Evolutionary conservation across 2,113 vertebrate species (phyloP), one percentile per base, ranked within the genome.

Genomic region (Chlamydotis undulata): DNA sequence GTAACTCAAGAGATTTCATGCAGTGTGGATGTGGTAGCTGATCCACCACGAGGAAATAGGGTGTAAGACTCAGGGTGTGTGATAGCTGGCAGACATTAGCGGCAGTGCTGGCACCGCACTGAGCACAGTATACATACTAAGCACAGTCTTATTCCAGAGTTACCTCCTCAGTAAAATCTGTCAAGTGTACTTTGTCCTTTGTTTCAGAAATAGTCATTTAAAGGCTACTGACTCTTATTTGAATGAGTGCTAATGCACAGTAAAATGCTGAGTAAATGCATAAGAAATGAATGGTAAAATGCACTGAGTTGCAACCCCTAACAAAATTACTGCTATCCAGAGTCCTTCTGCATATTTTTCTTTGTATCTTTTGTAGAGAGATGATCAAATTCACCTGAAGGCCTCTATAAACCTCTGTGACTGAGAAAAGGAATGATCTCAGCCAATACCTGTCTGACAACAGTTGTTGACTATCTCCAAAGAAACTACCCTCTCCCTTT

Each of bases 31-130:
- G 73, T 64, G 76, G 83, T 47, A 49, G 88, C 64, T 92, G 90
- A 81, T 86, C 41, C 2, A 2, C 84, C 57, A 18, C 0, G 0
- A 80, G 76, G 75, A 89, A 80, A 80, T n/a, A 1, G 6, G 59
- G 75, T 77, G 63, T 39, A 12, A 74, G 68, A 55, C 74, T 60
- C 37, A 9, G 35, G 81, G 71, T 41, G 71, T 41, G 33, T 4
- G 1, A 35, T 59, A 53, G 59, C 64, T 92, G 88, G 25, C 70
- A 90, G 71, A 35, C 23, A 14, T 2, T 18, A 83, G 24, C 23
- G 3, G 78, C 59, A 15, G 19, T 19, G 50, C 59, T 93, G 70
- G 33, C 75, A 80, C 50, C 63, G 19, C 6, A 0, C 74, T 70
- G 87, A 83, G 41, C 18, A 24, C 5, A 1, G 87, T 28, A 16